phyloP scores from a whole-genome alignment of 2,113 vertebrate species.

The Morone saxatilis region DNA sequence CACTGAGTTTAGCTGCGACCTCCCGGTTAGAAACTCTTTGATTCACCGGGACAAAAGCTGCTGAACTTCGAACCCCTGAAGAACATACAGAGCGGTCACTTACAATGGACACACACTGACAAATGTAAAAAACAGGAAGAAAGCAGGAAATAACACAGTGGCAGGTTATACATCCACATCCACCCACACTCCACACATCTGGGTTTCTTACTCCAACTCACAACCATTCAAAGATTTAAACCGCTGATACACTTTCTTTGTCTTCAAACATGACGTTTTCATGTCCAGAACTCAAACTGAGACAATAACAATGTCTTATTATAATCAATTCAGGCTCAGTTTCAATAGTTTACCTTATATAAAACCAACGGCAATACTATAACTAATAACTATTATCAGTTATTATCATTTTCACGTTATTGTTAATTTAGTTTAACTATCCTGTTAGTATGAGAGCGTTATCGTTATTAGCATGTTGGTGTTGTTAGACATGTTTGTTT shows the following conservation, averaged over 20 bases:
- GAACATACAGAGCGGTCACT: conserved; percentile 7
- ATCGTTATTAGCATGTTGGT: neutral
- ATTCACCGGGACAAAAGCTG: conserved; percentile 33
- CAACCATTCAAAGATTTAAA: neutral
- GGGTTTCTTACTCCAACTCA: neutral
- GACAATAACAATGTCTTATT: neutral
- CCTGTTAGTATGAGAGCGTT: neutral
- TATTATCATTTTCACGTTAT: neutral
- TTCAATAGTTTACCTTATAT: neutral
- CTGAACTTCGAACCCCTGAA: conserved; percentile 8
- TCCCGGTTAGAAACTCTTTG: conserved; percentile 47
- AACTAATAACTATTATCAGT: neutral
- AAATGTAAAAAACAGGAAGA: conserved; percentile 60
- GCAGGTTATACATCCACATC: conserved; percentile 39
- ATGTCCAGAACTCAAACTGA: neutral
- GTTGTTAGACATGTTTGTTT: too few relatives aligned
- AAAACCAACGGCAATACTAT: neutral
- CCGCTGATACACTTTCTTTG: neutral
- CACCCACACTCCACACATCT: conserved; percentile 25
- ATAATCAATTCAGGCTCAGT: neutral
- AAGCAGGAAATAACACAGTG: conserved; percentile 60
- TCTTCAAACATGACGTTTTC: neutral
- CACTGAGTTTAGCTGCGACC: neutral
- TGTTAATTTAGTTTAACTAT: too few relatives aligned
- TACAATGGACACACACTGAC: conserved; percentile 41